Conservation (phyloP, 2,888 invertebrate species). For the Drosophila bunnanda region DNA sequence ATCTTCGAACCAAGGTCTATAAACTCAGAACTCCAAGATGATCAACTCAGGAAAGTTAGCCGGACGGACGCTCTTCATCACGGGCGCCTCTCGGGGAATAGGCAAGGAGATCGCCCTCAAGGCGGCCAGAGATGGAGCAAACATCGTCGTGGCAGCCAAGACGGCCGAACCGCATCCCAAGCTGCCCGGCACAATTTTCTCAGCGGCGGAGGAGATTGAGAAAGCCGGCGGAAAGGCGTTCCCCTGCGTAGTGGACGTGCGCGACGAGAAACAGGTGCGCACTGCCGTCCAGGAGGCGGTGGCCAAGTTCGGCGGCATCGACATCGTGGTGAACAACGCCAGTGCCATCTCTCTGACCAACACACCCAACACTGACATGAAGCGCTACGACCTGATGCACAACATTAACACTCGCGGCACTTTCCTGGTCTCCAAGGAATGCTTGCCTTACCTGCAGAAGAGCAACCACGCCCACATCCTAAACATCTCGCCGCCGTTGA, state of each 20-base stretch:
- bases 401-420: constrained; percentile 97
- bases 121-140: constrained; percentile 95
- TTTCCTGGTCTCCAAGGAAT: constrained; percentile 96
- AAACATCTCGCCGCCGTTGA: constrained; percentile 97
- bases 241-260: constrained; percentile 93
- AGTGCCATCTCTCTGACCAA: constrained; percentile 95
- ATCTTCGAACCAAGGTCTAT: constrained; percentile 24
- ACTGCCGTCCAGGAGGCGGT: constrained; percentile 89
- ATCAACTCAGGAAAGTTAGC: constrained; percentile 86
- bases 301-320: constrained; percentile 95
- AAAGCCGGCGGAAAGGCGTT: constrained; percentile 91
- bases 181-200: constrained; percentile 91
- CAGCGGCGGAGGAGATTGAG: constrained; percentile 94
- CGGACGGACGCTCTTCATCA: constrained; percentile 96
- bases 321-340: constrained; percentile 97
- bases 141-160: constrained; percentile 94
- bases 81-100: constrained; percentile 98
- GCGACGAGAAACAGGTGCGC: constrained; percentile 89
- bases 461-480: constrained; percentile 96
- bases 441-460: constrained; percentile 94
- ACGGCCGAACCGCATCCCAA: constrained; percentile 91
- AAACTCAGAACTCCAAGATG: constrained; percentile 60
- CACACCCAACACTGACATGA: constrained; percentile 95
- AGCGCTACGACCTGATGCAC: constrained; percentile 98
- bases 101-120: constrained; percentile 97